Evolutionary conservation across 2,888 invertebrate genomes (phyloP).

Genomic region (Schizaphis graminum): DNA sequence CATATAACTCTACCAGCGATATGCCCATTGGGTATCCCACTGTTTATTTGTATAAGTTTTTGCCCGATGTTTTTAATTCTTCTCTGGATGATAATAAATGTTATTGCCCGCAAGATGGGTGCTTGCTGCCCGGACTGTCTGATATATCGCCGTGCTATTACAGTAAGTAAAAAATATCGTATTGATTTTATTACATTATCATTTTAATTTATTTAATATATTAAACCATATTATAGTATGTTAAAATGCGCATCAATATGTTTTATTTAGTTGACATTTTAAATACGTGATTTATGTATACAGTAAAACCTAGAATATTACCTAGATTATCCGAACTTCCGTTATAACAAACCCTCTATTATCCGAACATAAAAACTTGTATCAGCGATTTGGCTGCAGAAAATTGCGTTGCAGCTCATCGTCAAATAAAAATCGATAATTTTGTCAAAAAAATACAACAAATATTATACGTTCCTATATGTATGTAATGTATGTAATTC

Average conservation of each 20-base stretch:
- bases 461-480: no score
- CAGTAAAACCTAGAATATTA: no score
- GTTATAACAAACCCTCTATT: no score
- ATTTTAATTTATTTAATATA: background rate
- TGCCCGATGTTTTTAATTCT: constrained; percentile 76
- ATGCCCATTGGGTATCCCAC: constrained; percentile 73
- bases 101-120: constrained; percentile 74
- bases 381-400: no score
- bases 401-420: no score
- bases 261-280: no score
- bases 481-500: no score
- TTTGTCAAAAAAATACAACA: no score
- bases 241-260: background rate
- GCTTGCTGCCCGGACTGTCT: constrained; percentile 77
- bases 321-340: no score
- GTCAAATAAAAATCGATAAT: no score
- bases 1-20: constrained; percentile 71
- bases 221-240: background rate
- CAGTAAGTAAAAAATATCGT: constrained; percentile 73
- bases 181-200: background rate
- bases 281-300: no score
- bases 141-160: constrained; percentile 81
- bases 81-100: constrained; percentile 77
- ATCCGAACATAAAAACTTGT: no score
- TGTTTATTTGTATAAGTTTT: constrained; percentile 76